These are phyloP conservation scores for Dipus sagitta DNA, from an alignment of 2,797 vertebrate species.

Conservation along the genomic window DNA sequence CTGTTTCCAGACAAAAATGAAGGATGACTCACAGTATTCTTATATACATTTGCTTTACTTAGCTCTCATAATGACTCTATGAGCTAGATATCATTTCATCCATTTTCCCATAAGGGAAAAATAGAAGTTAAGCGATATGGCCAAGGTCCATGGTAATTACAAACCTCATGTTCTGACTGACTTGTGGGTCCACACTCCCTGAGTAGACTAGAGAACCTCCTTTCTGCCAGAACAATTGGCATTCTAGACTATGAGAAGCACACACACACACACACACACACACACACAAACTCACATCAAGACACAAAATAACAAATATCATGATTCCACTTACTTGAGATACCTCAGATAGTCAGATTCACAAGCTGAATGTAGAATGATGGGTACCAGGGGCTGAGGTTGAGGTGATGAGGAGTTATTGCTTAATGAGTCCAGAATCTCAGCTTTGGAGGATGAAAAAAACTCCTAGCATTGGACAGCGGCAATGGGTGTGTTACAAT, in stretches of 20 bases:
- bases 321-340: background rate
- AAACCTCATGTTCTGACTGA: background rate
- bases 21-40: background rate
- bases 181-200: background rate
- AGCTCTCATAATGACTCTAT: background rate
- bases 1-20: constrained; percentile 12
- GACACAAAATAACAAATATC: background rate
- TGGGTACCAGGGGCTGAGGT: background rate
- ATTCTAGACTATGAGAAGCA: background rate
- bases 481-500: background rate
- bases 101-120: constrained; percentile 21
- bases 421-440: background rate
- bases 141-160: constrained; percentile 15
- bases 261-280: background rate
- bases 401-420: rapidly evolving
- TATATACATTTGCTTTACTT: constrained; percentile 36
- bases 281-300: background rate
- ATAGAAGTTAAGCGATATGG: background rate
- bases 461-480: background rate
- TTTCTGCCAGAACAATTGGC: background rate
- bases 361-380: background rate
- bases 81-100: background rate
- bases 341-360: background rate
- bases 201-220: background rate
- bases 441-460: background rate